These are phyloP conservation scores for Drosophila takahashii DNA, from an alignment of 1,140 invertebrate genomes.

Conservation along the genomic window DNA sequence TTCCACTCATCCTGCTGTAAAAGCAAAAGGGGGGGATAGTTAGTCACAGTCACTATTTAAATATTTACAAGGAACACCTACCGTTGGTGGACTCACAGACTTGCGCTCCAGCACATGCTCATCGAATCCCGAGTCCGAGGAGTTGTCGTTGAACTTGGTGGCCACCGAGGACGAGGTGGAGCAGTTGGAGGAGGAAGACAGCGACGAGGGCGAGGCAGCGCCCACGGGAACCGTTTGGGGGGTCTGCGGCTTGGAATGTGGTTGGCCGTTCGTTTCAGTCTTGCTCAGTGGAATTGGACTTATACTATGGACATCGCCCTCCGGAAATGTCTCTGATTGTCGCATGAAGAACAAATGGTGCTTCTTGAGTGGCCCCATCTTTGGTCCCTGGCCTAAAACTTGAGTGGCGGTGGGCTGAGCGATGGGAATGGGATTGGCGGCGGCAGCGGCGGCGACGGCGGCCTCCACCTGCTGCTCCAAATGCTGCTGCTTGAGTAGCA, in stretches of 20 bases:
- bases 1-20: conserved; percentile 71
- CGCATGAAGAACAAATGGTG: conserved; percentile 83
- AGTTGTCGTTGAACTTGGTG: conserved; percentile 87
- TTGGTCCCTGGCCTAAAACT: conserved; percentile 46
- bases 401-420: conserved; percentile 4
- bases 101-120: conserved; percentile 86
- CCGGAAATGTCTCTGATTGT: conserved; percentile 80
- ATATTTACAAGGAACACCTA: conserved; percentile 15
- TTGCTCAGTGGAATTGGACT: conserved; percentile 78
- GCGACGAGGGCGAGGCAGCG: conserved; percentile 75
- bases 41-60: not conserved
- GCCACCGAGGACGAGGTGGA: conserved; percentile 70
- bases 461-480: conserved; percentile 1
- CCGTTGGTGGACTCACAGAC: conserved; percentile 73
- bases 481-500: conserved; percentile 29
- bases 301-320: conserved; percentile 73
- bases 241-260: conserved; percentile 48
- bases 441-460: too few relatives aligned
- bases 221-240: conserved; percentile 80
- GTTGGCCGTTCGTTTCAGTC: conserved; percentile 56
- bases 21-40: conserved; percentile 1
- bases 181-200: conserved; percentile 72
- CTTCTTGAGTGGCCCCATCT: conserved; percentile 72
- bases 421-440: not conserved
- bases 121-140: conserved; percentile 89